Percentiles rank a stretch among this genome's conserved stretches.
phyloP scores from a whole-genome alignment of 1,140 invertebrate species.

The Drosophila oshimai region DNA sequence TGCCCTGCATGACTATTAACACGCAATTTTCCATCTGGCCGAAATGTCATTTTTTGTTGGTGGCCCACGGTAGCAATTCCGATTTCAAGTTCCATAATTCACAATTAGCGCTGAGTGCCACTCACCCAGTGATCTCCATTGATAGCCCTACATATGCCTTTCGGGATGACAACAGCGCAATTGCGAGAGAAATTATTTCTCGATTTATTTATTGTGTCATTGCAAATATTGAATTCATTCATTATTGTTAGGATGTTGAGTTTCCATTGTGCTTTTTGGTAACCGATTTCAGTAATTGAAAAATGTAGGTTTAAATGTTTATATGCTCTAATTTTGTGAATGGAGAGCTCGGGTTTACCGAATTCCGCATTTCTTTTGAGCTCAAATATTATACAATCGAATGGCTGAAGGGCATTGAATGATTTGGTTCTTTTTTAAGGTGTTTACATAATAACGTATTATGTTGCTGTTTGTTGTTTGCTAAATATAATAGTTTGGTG shows the following conservation, averaged over 20 bases:
- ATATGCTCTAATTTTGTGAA: constrained; percentile 70
- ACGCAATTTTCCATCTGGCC: constrained; percentile 58
- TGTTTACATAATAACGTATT: constrained; percentile 4
- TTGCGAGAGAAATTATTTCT: constrained; percentile 51
- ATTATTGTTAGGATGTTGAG: constrained; percentile 33
- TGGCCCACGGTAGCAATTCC: constrained; percentile 43
- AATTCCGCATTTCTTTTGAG: constrained; percentile 39
- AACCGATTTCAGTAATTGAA: constrained; percentile 57
- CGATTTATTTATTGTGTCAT: constrained; percentile 73
- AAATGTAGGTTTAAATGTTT: constrained; percentile 52
- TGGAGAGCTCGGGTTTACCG: constrained; percentile 32
- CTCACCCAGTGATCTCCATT: constrained; percentile 69
- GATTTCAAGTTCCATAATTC: constrained; percentile 33
- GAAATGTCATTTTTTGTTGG: constrained; percentile 61
- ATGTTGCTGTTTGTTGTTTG: background rate
- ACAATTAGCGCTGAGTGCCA: constrained; percentile 60
- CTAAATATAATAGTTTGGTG: background rate
- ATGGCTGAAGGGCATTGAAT: constrained; percentile 12
- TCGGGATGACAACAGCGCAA: constrained; percentile 19
- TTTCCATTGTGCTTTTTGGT: constrained; percentile 35
- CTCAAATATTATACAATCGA: constrained; percentile 43
- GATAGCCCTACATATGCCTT: constrained; percentile 39
- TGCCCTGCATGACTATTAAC: constrained; percentile 62
- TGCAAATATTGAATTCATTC: constrained; percentile 51
- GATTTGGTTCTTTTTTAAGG: constrained; percentile 28